Evolutionary conservation across 2,797 vertebrate species (phyloP).

Genomic region (Dryobates pubescens): DNA sequence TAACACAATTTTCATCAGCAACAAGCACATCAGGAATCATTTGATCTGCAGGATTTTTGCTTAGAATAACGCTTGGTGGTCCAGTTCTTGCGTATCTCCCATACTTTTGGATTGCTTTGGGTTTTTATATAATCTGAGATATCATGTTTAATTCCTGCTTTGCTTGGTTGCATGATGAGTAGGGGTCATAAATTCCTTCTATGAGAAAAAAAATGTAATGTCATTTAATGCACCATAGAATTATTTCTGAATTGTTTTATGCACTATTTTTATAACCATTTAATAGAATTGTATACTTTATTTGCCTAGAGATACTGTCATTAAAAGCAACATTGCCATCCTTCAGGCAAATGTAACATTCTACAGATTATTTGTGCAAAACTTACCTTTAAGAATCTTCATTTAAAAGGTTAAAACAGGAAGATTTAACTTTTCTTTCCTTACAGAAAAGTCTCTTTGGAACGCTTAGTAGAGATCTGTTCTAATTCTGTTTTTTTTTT

Average conservation of each 20-base stretch:
- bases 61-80: not conserved
- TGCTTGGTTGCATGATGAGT: not conserved
- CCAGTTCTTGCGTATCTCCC: not conserved
- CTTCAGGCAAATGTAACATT: not conserved
- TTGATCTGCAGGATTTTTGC: not conserved
- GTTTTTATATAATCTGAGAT: not conserved
- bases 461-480: slow-evolving; percentile 31
- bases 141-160: not conserved
- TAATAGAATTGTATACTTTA: not conserved
- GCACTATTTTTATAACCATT: not conserved
- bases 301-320: not conserved
- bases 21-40: not conserved
- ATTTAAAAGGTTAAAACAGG: not conserved
- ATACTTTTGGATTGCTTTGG: not conserved
- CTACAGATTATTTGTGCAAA: not conserved
- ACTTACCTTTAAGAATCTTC: not conserved
- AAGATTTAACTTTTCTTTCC: not conserved
- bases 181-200: not conserved
- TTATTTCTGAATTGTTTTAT: not conserved
- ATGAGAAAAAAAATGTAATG: not conserved
- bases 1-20: not conserved
- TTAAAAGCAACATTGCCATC: not conserved
- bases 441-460: not conserved
- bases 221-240: not conserved
- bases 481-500: slow-evolving; percentile 32